Base-by-base conservation (phyloP, 1,140 invertebrate species). In the Epicauta chinensis region DNA sequence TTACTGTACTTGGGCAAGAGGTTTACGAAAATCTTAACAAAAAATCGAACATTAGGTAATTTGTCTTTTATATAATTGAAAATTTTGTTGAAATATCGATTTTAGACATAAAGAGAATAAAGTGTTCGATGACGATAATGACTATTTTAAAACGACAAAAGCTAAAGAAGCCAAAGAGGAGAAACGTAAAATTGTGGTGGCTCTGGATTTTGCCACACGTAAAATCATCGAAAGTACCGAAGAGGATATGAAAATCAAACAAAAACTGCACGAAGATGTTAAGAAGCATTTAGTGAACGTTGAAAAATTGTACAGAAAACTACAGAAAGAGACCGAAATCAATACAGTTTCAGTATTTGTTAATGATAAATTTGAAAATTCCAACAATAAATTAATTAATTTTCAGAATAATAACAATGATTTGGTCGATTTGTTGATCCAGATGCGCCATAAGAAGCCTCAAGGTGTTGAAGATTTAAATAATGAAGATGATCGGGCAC, bases 81-180 rank as follows among this genome's bases (percentile, higher is more conserved):
- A 15, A 41, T 6, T 41, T 41, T 10, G 4, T 34, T 1, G 32
- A n/a, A 34, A 34, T n/a, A 3, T 34, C 10, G 1, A n/a, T 57
- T 62, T 45, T 48, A 62, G 57, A 42, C 62, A 46, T 15, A 61
- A 61, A 48, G 43, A 91, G 55, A 97, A 93, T 0, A 83, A 82
- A 64, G 91, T 98, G 2, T 95, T 94, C 53, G 94, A 98, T 70
- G 94, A 97, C 71, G 90, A 97, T 67, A 83, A 83, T 55, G 95
- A 98, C 71, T 97, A 97, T 71, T 98, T 91, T 73, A 81, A 83
- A 55, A 73, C 84, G 10, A 34, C 10, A 4, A 84, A 83, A 67
- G 86, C 84, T 53, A 83, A 84, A 10, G 70, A 76, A 9, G 84
- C 94, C 64, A 77, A 83, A 58, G 77, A 82, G 31, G 77, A 80